Conservation (phyloP, 2,888 invertebrate species). For the Brassicogethes aeneus region DNA sequence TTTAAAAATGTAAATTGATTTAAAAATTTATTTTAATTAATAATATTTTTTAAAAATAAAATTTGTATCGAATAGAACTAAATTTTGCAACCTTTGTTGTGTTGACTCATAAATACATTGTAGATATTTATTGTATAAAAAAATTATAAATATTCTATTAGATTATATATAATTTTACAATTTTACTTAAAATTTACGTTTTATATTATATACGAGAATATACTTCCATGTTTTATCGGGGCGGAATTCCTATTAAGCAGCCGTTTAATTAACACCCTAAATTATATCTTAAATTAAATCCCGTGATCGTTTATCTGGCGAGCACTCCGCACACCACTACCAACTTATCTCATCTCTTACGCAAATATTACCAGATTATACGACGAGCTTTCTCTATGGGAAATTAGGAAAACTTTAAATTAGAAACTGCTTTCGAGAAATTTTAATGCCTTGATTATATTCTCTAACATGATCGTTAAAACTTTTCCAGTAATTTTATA, state of each 20-base stretch:
- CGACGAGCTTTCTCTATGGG: background rate
- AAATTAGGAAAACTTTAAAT: constrained; percentile 1
- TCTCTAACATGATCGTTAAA: background rate
- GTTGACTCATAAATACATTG: too few relatives aligned
- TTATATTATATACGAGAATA: too few relatives aligned
- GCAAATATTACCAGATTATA: background rate
- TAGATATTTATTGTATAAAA: too few relatives aligned
- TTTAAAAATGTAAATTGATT: too few relatives aligned
- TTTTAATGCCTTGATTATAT: constrained; percentile 1
- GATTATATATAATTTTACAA: too few relatives aligned
- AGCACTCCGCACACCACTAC: constrained; percentile 1
- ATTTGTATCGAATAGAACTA: too few relatives aligned
- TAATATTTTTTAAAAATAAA: too few relatives aligned
- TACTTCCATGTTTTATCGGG: constrained; percentile 35
- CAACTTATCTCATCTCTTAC: background rate
- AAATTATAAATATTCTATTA: too few relatives aligned
- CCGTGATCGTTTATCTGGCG: constrained; percentile 37
- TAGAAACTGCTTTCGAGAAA: background rate
- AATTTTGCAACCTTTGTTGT: too few relatives aligned
- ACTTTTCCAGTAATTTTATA: background rate
- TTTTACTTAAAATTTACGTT: too few relatives aligned
- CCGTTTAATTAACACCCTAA: constrained; percentile 45
- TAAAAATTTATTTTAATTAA: too few relatives aligned
- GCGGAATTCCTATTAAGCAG: constrained; percentile 41
- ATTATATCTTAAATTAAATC: constrained; percentile 43